Evolutionary conservation across 2,888 invertebrate species (phyloP), one percentile per base, ranked within the genome.

Genomic region (Acheta domesticus): DNA sequence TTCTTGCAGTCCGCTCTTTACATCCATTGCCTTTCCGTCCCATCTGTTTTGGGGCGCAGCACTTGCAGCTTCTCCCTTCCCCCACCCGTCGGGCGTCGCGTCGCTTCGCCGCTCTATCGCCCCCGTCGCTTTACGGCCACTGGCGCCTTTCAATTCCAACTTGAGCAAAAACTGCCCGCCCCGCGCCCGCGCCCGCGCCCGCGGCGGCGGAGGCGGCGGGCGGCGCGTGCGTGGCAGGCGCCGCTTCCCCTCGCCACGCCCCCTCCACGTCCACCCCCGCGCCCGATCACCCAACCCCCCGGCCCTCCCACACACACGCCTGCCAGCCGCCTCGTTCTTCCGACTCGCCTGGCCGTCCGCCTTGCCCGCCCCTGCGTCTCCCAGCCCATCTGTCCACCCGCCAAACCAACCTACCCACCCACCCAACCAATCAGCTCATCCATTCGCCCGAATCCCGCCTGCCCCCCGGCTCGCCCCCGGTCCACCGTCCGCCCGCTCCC

Each of bases 81-180:
- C 0, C 36, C 36, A 36, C 36, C 36, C 5, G 8, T 5, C 8
- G 36, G 8, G 36, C 36, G 8, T 36, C 36, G 36, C 36, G 36
- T 1, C 36, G 36, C 36, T 36, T 36, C 36, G 36, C 36, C 36
- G 36, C 36, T 36, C 36, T 36, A 36, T 36, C 36, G 36, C 36
- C 36, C 36, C 36, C 62, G 14, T 62, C 62, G 14, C 62, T n/a
- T 19, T 62, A 62, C 62, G 14, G 62, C 62, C 16, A 19, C 8
- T 62, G n/a, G 62, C 62, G 62, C 62, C n/a, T 62, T 62, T 62
- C 62, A 62, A 62, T 62, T 62, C 62, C 16, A 62, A 62, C 62
- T 62, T 62, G 62, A 62, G 62, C 16, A 62, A 62, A n/a, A 62
- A 62, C 62, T 62, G 62, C 8, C n/a, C 36, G 62, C n/a, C 16